These are phyloP conservation scores for Aegypius monachus DNA, from an alignment of 2,113 vertebrate genomes.

Conservation along the genomic window DNA sequence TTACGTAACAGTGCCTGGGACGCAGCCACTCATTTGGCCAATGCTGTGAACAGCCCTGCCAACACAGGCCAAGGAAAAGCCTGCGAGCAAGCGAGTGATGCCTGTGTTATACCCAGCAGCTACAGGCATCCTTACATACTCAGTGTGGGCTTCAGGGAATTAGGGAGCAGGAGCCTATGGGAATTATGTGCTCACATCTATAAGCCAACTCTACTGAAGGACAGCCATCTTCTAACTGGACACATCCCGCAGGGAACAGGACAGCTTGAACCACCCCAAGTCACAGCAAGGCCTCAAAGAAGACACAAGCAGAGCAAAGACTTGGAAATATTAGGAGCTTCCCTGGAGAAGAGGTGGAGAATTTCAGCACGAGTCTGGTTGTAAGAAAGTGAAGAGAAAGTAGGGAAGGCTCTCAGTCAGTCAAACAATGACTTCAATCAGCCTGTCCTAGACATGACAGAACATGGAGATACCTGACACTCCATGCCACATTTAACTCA, in stretches of 20 bases:
- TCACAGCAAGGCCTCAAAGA: not conserved
- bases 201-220: not conserved
- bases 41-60: fast-evolving
- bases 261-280: not conserved
- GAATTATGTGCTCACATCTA: not conserved
- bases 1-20: constrained; percentile 2
- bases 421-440: not conserved
- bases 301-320: not conserved
- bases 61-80: not conserved
- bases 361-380: not conserved
- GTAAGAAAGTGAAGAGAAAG: not conserved
- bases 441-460: not conserved
- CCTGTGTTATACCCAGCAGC: not conserved
- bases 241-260: not conserved
- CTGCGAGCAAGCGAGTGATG: not conserved
- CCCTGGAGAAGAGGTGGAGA: not conserved
- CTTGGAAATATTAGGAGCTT: not conserved
- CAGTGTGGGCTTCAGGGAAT: not conserved
- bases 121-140: not conserved
- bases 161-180: not conserved
- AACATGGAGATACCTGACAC: not conserved
- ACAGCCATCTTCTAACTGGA: not conserved
- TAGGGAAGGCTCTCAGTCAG: not conserved
- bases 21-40: not conserved
- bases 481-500: not conserved